These are phyloP conservation scores for Apostichopus californicus DNA, from an alignment of 35 echinoderm and acorn worm genomes.

Conservation along the genomic window DNA sequence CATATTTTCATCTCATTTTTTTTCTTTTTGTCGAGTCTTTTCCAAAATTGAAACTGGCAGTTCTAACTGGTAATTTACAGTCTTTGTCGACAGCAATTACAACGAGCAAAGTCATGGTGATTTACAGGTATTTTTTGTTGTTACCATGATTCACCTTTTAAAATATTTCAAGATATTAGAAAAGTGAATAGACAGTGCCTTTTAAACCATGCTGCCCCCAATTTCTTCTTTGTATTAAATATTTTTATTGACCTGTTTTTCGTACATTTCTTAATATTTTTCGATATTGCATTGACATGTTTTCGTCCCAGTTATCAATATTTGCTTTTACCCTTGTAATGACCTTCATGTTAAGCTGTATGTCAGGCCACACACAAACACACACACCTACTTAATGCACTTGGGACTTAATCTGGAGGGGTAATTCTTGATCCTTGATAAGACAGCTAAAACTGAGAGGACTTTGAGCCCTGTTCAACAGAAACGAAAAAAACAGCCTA, in stretches of 20 bases:
- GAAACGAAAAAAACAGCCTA: too few relatives aligned
- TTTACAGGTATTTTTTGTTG: too few relatives aligned
- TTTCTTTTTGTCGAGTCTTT: background rate
- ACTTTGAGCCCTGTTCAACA: too few relatives aligned
- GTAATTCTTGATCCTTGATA: background rate
- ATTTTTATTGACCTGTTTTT: too few relatives aligned
- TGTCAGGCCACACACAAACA: background rate
- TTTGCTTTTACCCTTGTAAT: background rate
- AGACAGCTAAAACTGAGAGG: background rate
- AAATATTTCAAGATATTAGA: too few relatives aligned
- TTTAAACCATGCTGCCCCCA: too few relatives aligned
- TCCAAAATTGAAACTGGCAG: background rate
- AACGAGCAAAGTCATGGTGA: too few relatives aligned
- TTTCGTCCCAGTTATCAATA: background rate
- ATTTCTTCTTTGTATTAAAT: too few relatives aligned
- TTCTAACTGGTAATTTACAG: background rate
- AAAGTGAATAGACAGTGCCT: too few relatives aligned
- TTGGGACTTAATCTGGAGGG: background rate
- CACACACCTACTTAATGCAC: background rate
- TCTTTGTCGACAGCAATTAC: too few relatives aligned
- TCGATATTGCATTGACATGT: background rate
- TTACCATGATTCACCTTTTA: too few relatives aligned
- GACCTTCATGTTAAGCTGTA: background rate
- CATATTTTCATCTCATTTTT: background rate
- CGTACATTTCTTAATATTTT: too few relatives aligned